These are phyloP conservation scores for Drosophila tropicalis DNA, from an alignment of 1,140 invertebrate genomes.

Conservation along the genomic window DNA sequence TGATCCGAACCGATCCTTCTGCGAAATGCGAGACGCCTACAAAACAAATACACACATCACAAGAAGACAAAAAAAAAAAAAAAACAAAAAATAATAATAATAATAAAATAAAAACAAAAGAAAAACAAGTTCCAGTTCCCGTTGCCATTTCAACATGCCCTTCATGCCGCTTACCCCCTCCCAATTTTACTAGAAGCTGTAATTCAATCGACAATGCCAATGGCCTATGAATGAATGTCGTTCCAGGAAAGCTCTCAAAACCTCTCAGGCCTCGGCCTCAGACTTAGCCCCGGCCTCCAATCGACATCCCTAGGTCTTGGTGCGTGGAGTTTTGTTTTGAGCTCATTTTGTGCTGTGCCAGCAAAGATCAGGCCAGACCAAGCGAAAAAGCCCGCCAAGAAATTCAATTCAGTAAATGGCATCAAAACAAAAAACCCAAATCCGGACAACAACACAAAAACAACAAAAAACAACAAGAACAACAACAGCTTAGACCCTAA, in stretches of 20 bases:
- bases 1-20: constrained; percentile 48
- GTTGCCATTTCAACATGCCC: constrained; percentile 2
- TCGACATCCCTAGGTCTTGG: constrained; percentile 15
- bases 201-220: constrained; percentile 64
- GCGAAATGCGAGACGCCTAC: constrained; percentile 43
- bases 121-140: constrained; percentile 11
- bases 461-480: neutral
- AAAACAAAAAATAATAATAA: constrained; percentile 3
- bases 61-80: neutral
- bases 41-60: constrained; percentile 26
- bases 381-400: constrained; percentile 36
- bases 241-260: constrained; percentile 57
- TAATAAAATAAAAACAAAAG: constrained; percentile 5
- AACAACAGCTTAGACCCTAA: constrained; percentile 18
- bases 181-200: constrained; percentile 38
- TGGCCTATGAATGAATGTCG: constrained; percentile 64
- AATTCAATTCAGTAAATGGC: constrained; percentile 52
- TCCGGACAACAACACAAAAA: constrained; percentile 32
- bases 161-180: neutral
- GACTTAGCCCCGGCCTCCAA: constrained; percentile 4
- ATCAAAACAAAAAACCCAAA: constrained; percentile 58
- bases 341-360: constrained; percentile 60
- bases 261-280: neutral
- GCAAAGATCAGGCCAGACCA: constrained; percentile 30
- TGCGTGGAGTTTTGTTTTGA: constrained; percentile 55